These are phyloP conservation scores for Helogale parvula DNA, from an alignment of 2,113 vertebrate genomes.

Conservation along the genomic window DNA sequence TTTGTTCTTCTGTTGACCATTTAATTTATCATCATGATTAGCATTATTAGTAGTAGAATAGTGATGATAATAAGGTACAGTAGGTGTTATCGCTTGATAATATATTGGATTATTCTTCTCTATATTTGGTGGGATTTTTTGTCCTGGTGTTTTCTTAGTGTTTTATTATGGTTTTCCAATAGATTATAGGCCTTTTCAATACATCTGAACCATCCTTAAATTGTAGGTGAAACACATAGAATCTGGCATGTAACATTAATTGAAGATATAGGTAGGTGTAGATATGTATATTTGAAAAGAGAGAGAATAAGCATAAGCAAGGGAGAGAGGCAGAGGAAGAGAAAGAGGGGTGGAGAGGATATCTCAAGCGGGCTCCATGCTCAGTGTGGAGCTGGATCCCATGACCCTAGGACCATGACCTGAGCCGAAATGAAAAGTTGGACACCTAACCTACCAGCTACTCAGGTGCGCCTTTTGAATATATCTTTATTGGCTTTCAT, in stretches of 20 bases:
- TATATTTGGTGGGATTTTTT: neutral
- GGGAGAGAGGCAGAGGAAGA: too few species aligned
- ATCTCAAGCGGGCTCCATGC: too few species aligned
- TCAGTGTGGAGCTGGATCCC: too few species aligned
- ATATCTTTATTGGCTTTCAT: neutral
- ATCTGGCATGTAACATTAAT: neutral
- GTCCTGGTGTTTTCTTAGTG: neutral
- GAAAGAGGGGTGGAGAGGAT: too few species aligned
- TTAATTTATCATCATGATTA: constrained; percentile 8
- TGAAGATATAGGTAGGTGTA: neutral
- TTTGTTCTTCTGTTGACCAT: neutral
- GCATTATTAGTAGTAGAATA: neutral
- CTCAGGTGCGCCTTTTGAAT: neutral
- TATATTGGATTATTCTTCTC: neutral
- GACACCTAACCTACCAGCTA: too few species aligned
- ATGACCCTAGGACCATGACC: too few species aligned
- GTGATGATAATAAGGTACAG: neutral
- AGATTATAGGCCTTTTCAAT: neutral
- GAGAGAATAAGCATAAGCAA: too few species aligned
- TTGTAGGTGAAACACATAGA: neutral
- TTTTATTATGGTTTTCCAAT: neutral
- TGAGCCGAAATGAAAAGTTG: too few species aligned
- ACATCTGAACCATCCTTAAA: neutral
- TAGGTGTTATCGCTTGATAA: neutral
- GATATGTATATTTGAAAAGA: too few species aligned